Evolutionary conservation across 1,140 invertebrate genomes (phyloP).

Genomic region (Acromyrmex echinatior): DNA sequence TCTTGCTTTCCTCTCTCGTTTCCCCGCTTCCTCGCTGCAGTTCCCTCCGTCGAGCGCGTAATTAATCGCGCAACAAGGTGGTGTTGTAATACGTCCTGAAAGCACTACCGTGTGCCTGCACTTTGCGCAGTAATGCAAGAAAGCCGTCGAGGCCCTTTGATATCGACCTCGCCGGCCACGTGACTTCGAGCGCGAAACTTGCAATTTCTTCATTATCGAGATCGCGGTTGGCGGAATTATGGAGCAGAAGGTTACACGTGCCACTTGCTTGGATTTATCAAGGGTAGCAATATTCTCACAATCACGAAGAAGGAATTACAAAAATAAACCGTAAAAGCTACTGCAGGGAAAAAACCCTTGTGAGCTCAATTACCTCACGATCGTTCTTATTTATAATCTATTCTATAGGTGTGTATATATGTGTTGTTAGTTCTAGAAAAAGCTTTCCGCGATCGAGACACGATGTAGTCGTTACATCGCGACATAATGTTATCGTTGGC

Average conservation of each 20-base stretch:
- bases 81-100: constrained; percentile 60
- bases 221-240: constrained; percentile 53
- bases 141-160: constrained; percentile 51
- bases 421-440: constrained; percentile 11
- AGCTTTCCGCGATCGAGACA: constrained; percentile 24
- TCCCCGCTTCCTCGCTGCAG: constrained; percentile 20
- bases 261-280: constrained; percentile 48
- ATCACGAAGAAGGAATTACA: constrained; percentile 54
- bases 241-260: constrained; percentile 55
- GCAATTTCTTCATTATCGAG: constrained; percentile 62
- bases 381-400: constrained; percentile 36
- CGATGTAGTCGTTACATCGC: neutral
- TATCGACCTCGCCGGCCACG: constrained; percentile 55
- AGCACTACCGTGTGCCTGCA: constrained; percentile 53
- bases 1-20: constrained; percentile 19
- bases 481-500: neutral
- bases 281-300: constrained; percentile 47
- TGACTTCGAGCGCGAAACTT: constrained; percentile 51
- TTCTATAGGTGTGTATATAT: neutral
- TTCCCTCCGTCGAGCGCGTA: constrained; percentile 49
- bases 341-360: constrained; percentile 15
- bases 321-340: constrained; percentile 42
- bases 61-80: constrained; percentile 61
- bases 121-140: constrained; percentile 61
- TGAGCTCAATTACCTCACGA: constrained; percentile 57